Percentiles rank a stretch among this genome's conserved stretches.
phyloP scores from a whole-genome alignment of 2,113 vertebrate species.

The Desmodus rotundus region DNA sequence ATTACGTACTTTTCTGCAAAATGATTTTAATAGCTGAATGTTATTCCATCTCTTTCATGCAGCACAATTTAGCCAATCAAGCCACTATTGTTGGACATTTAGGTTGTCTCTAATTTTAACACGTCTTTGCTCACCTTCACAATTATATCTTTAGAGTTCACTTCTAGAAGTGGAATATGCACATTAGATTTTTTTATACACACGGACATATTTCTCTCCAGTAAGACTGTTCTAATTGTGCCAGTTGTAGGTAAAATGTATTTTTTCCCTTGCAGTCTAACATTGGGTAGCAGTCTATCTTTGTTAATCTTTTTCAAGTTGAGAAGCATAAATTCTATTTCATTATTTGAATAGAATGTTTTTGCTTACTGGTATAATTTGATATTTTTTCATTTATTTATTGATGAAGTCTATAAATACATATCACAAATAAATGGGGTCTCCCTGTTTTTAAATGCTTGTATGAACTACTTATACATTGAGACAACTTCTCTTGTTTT shows the following conservation, averaged over 20 bases:
- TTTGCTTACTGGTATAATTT: background rate
- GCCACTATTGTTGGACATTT: constrained; percentile 33
- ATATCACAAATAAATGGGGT: background rate
- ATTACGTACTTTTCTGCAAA: constrained; percentile 33
- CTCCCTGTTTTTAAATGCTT: constrained; percentile 7
- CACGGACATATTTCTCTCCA: background rate
- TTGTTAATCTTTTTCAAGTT: background rate
- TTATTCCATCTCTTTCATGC: constrained; percentile 35
- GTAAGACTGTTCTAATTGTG: background rate
- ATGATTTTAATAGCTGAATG: constrained; percentile 43
- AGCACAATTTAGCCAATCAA: constrained; percentile 47
- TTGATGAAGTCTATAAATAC: background rate
- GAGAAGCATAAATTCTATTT: background rate
- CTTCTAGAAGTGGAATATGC: constrained; percentile 17
- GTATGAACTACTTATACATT: background rate
- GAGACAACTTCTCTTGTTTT: background rate
- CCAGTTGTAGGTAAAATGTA: background rate
- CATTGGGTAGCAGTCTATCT: background rate
- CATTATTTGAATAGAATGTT: constrained; percentile 21
- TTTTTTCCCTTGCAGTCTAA: background rate
- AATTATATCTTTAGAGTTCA: constrained; percentile 36
- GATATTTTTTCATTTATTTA: background rate
- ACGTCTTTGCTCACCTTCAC: constrained; percentile 43
- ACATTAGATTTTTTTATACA: constrained; percentile 15
- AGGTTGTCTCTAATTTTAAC: constrained; percentile 41